Conservation (phyloP, 64 coral and sea anemone genomes). For the Dendronephthya gigantea region DNA sequence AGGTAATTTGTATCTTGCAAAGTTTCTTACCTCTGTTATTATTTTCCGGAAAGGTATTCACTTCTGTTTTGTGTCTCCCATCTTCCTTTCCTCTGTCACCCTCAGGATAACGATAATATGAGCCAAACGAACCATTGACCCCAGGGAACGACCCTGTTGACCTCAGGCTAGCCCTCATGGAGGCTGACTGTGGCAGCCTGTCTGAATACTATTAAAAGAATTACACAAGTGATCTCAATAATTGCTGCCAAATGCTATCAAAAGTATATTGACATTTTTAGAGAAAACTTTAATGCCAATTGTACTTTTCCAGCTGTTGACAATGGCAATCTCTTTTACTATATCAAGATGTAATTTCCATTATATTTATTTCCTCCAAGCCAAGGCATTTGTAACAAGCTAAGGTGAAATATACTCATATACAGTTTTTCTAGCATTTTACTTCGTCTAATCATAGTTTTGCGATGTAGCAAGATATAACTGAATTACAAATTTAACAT, state of each 20-base stretch:
- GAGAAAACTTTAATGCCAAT: too few species aligned
- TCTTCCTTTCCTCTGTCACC: conserved; percentile 17
- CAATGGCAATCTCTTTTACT: too few species aligned
- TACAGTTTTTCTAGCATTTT: too few species aligned
- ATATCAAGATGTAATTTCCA: too few species aligned
- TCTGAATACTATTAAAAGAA: conserved; percentile 19
- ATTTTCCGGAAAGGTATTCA: conserved; percentile 9
- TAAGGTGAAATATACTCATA: too few species aligned
- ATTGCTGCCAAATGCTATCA: background rate
- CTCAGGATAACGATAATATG: conserved; percentile 63
- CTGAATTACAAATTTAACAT: background rate
- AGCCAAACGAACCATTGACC: conserved; percentile 70
- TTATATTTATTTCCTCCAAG: too few species aligned
- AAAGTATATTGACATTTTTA: too few species aligned
- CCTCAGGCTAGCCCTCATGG: conserved; percentile 50
- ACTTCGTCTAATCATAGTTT: too few species aligned
- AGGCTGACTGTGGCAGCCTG: background rate
- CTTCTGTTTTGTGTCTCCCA: conserved; percentile 23
- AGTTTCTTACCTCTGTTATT: background rate
- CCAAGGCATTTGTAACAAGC: too few species aligned
- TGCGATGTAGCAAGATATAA: background rate
- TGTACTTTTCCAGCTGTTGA: too few species aligned
- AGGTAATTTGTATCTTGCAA: background rate
- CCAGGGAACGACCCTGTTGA: conserved; percentile 65
- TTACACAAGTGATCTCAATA: background rate